Evolutionary conservation across 1,140 invertebrate species (phyloP).

Genomic region (Musca domestica): DNA sequence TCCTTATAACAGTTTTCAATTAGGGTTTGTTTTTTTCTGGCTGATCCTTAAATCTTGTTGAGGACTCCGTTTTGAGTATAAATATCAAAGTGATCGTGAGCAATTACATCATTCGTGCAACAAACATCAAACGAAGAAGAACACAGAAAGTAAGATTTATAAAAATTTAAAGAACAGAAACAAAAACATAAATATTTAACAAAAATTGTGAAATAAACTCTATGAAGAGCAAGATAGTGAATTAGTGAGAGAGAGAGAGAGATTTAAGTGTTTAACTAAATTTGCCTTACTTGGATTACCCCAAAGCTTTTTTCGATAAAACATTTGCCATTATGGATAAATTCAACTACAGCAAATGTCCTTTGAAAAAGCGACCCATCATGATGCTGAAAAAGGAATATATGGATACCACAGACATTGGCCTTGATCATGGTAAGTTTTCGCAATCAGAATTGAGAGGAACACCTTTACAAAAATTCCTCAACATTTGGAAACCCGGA

Average conservation of each 20-base stretch:
- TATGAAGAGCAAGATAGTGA: too few species aligned
- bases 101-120: constrained; percentile 49
- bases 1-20: neutral
- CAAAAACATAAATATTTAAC: neutral
- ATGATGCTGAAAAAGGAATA: constrained; percentile 56
- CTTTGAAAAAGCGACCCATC: constrained; percentile 84
- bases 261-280: neutral
- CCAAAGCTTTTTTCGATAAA: neutral
- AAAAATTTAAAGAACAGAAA: neutral
- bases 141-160: constrained; percentile 26
- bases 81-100: constrained; percentile 45
- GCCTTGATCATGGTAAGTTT: constrained; percentile 42
- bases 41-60: neutral
- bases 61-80: constrained; percentile 28
- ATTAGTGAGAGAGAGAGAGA: too few species aligned
- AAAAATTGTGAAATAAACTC: neutral
- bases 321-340: constrained; percentile 41
- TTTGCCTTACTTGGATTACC: neutral
- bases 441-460: neutral
- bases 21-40: constrained; percentile 20
- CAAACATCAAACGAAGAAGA: constrained; percentile 42
- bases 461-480: neutral
- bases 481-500: neutral
- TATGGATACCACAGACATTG: constrained; percentile 26
- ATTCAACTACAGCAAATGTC: constrained; percentile 68